Evolutionary conservation across 2,113 vertebrate species (phyloP).

Genomic region (Daphoenositta chrysoptera): DNA sequence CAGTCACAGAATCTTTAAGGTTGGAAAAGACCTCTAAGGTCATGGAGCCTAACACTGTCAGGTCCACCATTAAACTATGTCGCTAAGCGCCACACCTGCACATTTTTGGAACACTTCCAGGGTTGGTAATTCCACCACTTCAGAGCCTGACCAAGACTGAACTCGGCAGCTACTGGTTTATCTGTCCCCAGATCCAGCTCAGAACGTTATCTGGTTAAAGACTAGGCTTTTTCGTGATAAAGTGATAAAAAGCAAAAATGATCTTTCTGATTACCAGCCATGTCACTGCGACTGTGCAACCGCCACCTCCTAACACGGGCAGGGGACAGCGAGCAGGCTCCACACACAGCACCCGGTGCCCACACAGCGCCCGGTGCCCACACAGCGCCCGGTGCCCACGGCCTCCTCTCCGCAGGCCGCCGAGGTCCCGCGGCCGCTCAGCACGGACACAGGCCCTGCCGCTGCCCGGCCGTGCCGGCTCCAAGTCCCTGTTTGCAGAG

Average conservation of each 20-base stretch:
- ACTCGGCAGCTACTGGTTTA: neutral
- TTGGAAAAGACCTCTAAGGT: neutral
- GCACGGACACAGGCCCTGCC: fast-evolving
- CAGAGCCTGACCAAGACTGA: neutral
- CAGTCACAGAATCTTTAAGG: neutral
- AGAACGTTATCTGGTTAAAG: neutral
- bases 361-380: fast-evolving
- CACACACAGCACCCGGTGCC: fast-evolving
- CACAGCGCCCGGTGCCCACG: fast-evolving
- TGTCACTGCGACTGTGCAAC: neutral
- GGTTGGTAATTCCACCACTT: neutral
- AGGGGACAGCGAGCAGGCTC: neutral
- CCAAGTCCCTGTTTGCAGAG: fast-evolving
- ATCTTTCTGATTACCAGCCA: neutral
- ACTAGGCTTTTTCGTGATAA: neutral
- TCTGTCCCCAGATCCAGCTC: neutral
- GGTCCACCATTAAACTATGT: neutral
- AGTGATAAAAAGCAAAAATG: neutral
- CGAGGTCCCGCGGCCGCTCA: fast-evolving
- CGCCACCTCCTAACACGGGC: neutral
- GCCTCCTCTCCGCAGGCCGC: neutral
- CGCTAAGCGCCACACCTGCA: neutral
- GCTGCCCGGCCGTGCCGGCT: fast-evolving
- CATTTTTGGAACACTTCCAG: neutral
- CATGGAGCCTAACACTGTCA: neutral